These are phyloP conservation scores for Oegoconia quadripuncta DNA, from an alignment of 2,888 invertebrate genomes.

Conservation along the genomic window DNA sequence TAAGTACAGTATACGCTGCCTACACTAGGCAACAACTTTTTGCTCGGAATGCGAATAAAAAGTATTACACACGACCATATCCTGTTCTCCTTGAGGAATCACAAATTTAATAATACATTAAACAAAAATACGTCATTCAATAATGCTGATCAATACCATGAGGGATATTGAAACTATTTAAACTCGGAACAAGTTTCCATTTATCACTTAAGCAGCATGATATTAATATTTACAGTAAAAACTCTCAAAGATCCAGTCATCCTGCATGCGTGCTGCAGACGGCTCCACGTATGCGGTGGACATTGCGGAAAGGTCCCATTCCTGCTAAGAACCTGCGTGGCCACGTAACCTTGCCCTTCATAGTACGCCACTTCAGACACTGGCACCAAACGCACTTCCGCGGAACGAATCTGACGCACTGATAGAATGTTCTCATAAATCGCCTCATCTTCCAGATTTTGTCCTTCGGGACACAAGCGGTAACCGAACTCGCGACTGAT, in stretches of 20 bases:
- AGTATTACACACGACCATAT: slow-evolving; percentile 52
- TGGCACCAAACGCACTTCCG: slow-evolving; percentile 76
- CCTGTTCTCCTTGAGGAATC: slow-evolving; percentile 51
- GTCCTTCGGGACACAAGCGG: slow-evolving; percentile 73
- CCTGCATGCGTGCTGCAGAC: slow-evolving; percentile 62
- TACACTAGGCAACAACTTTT: slow-evolving; percentile 60
- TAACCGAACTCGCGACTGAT: slow-evolving; percentile 75
- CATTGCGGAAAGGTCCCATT: slow-evolving; percentile 76
- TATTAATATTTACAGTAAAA: slow-evolving; percentile 58
- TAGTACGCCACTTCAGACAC: slow-evolving; percentile 74
- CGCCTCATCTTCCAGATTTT: slow-evolving; percentile 74
- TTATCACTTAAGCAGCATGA: background rate
- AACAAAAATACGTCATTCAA: slow-evolving; percentile 16
- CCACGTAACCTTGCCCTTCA: slow-evolving; percentile 72
- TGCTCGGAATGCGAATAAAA: slow-evolving; percentile 72
- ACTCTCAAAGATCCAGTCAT: slow-evolving; percentile 62
- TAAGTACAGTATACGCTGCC: slow-evolving; percentile 58
- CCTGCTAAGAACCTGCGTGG: slow-evolving; percentile 69
- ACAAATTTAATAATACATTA: slow-evolving; percentile 41
- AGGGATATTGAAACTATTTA: background rate
- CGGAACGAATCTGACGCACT: slow-evolving; percentile 71
- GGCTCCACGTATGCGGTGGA: slow-evolving; percentile 72
- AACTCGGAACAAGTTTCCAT: slow-evolving; percentile 2
- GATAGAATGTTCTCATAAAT: slow-evolving; percentile 75
- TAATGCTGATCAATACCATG: too few species aligned